These are phyloP conservation scores for Gallirallus australis DNA, from an alignment of 2,797 vertebrate species.

Conservation along the genomic window DNA sequence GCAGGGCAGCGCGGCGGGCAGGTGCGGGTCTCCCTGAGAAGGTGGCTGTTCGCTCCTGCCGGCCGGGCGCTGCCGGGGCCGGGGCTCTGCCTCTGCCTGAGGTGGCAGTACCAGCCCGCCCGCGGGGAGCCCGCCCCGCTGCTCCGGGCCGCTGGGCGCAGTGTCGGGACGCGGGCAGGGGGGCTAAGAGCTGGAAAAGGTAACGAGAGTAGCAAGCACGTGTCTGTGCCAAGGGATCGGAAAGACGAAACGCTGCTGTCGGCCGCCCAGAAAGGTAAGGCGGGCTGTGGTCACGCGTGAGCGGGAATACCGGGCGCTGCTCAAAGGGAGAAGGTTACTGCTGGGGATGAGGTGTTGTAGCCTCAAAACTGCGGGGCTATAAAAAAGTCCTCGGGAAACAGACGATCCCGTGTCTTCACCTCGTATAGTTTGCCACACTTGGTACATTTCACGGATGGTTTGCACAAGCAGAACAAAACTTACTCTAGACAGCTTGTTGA, in stretches of 20 bases:
- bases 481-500: background rate
- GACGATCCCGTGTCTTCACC: fast-evolving
- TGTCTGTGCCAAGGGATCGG: slow-evolving; percentile 74
- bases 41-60: background rate
- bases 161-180: slow-evolving; percentile 43
- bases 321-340: fast-evolving
- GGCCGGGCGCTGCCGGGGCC: background rate
- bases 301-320: fast-evolving
- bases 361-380: background rate
- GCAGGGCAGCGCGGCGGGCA: background rate
- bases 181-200: background rate
- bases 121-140: background rate
- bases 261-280: slow-evolving; percentile 86
- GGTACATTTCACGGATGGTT: fast-evolving
- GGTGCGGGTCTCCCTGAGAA: background rate
- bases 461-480: background rate
- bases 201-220: slow-evolving; percentile 50
- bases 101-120: background rate
- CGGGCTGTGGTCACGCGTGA: fast-evolving
- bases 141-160: background rate
- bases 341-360: background rate
- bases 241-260: slow-evolving; percentile 70
- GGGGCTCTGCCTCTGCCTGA: background rate
- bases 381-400: background rate
- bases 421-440: background rate